These are phyloP conservation scores for Lysiphlebus fabarum DNA, from an alignment of 1,140 invertebrate genomes.

Conservation along the genomic window DNA sequence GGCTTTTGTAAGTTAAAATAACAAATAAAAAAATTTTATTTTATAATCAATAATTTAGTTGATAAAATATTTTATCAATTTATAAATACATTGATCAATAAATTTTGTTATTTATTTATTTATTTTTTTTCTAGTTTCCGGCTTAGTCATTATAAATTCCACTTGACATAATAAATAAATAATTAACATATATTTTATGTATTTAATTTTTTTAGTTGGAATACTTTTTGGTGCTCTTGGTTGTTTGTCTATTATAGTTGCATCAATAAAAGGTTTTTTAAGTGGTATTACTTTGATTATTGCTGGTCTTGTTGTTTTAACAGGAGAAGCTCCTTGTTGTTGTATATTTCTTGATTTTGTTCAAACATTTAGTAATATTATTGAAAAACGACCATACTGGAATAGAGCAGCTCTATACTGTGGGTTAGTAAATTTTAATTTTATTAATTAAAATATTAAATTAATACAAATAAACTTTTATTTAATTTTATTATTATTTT, in stretches of 20 bases:
- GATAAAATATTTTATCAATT: too few relatives aligned
- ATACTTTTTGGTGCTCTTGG: conserved; percentile 83
- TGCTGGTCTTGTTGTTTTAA: conserved; percentile 79
- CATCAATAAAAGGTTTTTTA: conserved; percentile 67
- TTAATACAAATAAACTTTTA: too few relatives aligned
- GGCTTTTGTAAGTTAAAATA: conserved; percentile 65
- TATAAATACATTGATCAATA: too few relatives aligned
- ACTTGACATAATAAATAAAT: neutral
- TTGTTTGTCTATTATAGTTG: conserved; percentile 68
- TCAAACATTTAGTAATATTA: conserved; percentile 73
- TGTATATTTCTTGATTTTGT: conserved; percentile 93
- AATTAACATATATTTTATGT: conserved; percentile 12
- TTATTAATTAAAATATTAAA: too few relatives aligned
- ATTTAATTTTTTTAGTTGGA: conserved; percentile 65
- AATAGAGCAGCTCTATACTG: conserved; percentile 85
- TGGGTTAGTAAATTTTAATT: conserved; percentile 63
- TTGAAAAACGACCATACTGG: conserved; percentile 83
- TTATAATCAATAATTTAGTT: conserved; percentile 16
- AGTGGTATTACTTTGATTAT: conserved; percentile 87
- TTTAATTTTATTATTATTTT: too few relatives aligned
- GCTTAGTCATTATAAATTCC: neutral
- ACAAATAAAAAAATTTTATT: conserved; percentile 3
- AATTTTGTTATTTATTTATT: too few relatives aligned
- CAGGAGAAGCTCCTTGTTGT: conserved; percentile 91
- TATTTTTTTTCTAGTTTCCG: too few relatives aligned